Conservation (phyloP, 2,888 invertebrate genomes). For the Epirrita christyi region DNA sequence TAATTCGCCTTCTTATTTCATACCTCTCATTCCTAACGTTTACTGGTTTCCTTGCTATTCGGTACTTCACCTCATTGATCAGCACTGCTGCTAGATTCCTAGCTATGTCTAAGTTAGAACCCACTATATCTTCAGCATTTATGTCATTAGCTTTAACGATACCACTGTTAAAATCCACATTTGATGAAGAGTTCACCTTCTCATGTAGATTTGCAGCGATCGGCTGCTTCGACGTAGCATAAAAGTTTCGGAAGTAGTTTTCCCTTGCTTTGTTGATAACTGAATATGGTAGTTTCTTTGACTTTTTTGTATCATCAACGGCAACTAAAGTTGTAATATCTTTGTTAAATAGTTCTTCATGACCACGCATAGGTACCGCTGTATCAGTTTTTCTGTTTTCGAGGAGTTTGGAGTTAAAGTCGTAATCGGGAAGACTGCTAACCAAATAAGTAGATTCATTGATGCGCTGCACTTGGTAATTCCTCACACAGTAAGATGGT, state of each 20-base stretch:
- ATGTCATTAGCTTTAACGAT: conserved; percentile 19
- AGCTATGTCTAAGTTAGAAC: conserved; percentile 54
- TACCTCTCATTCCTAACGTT: conserved; percentile 19
- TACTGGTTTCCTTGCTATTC: conserved; percentile 27
- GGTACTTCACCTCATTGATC: conserved; percentile 41
- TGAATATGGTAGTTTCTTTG: conserved; percentile 45
- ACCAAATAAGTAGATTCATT: conserved; percentile 69
- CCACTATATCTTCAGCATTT: conserved; percentile 22
- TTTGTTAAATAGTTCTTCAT: conserved; percentile 8
- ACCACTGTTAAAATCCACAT: conserved; percentile 1
- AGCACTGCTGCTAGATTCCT: conserved; percentile 59
- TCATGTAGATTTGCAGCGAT: conserved; percentile 2
- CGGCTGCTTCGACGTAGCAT: conserved; percentile 47
- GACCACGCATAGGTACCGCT: conserved; percentile 24
- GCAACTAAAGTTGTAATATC: conserved; percentile 34
- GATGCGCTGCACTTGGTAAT: conserved; percentile 67
- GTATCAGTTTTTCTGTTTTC: conserved; percentile 26
- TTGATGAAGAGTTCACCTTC: not conserved
- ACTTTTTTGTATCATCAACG: conserved; percentile 47
- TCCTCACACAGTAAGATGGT: conserved; percentile 56
- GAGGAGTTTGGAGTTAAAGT: conserved; percentile 41
- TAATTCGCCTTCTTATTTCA: conserved; percentile 15
- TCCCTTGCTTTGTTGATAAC: conserved; percentile 64
- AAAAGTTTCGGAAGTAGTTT: conserved; percentile 63
- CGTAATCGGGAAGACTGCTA: conserved; percentile 59